Evolutionary conservation across 2,113 vertebrate species (phyloP), one percentile per base, ranked within the genome.

Genomic region (Pelusios castaneus): DNA sequence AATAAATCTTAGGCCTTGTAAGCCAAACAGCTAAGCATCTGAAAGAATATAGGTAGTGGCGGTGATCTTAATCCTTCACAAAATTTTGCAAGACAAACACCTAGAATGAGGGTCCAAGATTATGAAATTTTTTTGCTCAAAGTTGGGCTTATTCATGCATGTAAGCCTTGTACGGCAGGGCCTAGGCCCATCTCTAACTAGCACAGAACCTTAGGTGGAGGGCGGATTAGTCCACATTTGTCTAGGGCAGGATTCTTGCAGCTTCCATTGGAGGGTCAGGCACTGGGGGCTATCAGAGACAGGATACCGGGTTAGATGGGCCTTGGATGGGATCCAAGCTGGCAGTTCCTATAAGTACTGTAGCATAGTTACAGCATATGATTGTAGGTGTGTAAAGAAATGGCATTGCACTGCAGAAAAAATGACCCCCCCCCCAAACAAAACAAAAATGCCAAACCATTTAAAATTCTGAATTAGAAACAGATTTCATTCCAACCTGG

Each of bases 401-500:
- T 55, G 19, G 17, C 6, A 1, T 5, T 51, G 3, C 47, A 25
- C 0, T 9, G 76, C 84, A 45, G 70, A 49, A 38, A 34, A 13
- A 31, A 43, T 12, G 38, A 54, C n/a, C n/a, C n/a, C n/a, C n/a
- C n/a, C n/a, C n/a, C n/a, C n/a, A n/a, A n/a, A n/a, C n/a, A 41
- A 73, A 75, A 60, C 73, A 1, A 4, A 2, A 38, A 38, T 3
- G n/a, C n/a, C n/a, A n/a, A n/a, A n/a, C n/a, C n/a, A n/a, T n/a
- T n/a, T 52, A 38, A 49, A 19, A 78, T 38, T 60, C 22, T 51
- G 43, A 51, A 45, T 24, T 73, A 56, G 38, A 29, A 67, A 1
- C 29, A 83, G 60, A 51, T 5, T 8, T 2, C 24, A 55, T 8
- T 80, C 97, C 21, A 52, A 98, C 98, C 98, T 98, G 10, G 97